Base-by-base conservation (phyloP, 2,888 invertebrate genomes). In the Chorisops tibialis region DNA sequence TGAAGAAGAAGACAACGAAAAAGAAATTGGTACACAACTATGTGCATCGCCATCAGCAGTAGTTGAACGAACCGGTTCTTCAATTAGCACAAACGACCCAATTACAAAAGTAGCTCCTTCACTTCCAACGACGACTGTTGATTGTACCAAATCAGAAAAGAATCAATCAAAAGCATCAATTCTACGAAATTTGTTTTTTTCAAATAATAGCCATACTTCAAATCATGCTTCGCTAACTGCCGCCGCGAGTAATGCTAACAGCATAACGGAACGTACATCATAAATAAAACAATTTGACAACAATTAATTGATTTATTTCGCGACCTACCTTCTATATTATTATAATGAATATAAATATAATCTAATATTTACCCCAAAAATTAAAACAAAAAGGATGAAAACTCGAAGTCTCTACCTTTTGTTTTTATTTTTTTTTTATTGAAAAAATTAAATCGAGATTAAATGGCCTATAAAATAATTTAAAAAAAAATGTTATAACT, bases 111-210 rank as follows among this genome's bases (percentile, higher is more conserved):
- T 16, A 43, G 35, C 41, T 14, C 54, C 22, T 38, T 43, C 38
- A 35, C 35, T n/a, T 30, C n/a, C 35, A 14, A 5, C 21, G 35
- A 18, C 21, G 14, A 61, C 50, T 56, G 52, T 63, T 6, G 61
- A 67, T 43, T 41, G 59, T 9, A 6, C 35, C 7, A 38, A 48
- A 30, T 39, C 61, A n/a, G 62, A 65, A 22, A 64, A 64, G 60
- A 67, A 65, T 59, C 61, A 67, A 52, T 70, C 69, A 43, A 69
- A 70, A 59, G 68, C 70, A 56, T 68, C 71, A 39, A 69, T 70
- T 43, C 59, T 71, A 52, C 62, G 71, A 51, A 69, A 69, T 66
- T 64, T 70, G 43, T 71, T 71, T 62, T 60, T 60, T 18, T 60
- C 60, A n/a, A 45, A 39, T 45, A 48, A 48, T 16, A 59, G 16